Evolutionary conservation across 2,888 invertebrate species (phyloP).

Genomic region (Melanargia galathea): DNA sequence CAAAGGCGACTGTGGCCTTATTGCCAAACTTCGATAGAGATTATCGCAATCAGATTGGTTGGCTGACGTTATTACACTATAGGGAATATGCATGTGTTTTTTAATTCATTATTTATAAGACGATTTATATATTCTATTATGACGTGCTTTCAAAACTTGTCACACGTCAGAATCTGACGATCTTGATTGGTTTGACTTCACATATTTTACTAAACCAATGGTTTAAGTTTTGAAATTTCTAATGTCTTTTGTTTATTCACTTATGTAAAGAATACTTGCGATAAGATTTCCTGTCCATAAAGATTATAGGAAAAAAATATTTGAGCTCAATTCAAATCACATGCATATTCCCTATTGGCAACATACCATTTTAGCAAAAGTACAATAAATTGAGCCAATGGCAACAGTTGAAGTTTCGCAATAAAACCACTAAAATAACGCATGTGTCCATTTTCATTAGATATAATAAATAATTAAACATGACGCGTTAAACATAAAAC

Average conservation of each 20-base stretch:
- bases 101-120: too few species aligned
- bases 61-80: background rate
- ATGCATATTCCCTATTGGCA: background rate
- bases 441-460: constrained; percentile 55
- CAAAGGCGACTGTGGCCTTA: constrained; percentile 39
- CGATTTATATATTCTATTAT: too few species aligned
- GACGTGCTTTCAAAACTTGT: too few species aligned
- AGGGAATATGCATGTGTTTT: too few species aligned
- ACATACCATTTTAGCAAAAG: background rate
- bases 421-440: constrained; percentile 27
- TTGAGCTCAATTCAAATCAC: too few species aligned
- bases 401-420: background rate
- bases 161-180: too few species aligned
- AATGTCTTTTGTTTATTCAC: background rate
- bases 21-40: constrained; percentile 1
- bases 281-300: too few species aligned
- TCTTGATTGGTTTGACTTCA: too few species aligned
- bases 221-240: background rate
- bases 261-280: too few species aligned
- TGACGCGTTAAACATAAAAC: constrained; percentile 27
- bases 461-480: constrained; percentile 26
- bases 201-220: too few species aligned
- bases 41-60: background rate
- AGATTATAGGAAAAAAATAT: too few species aligned
- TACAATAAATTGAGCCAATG: background rate